Evolutionary conservation across 1,140 invertebrate genomes (phyloP), one percentile per base, ranked within the genome.

Genomic region (Drosophila willistoni): DNA sequence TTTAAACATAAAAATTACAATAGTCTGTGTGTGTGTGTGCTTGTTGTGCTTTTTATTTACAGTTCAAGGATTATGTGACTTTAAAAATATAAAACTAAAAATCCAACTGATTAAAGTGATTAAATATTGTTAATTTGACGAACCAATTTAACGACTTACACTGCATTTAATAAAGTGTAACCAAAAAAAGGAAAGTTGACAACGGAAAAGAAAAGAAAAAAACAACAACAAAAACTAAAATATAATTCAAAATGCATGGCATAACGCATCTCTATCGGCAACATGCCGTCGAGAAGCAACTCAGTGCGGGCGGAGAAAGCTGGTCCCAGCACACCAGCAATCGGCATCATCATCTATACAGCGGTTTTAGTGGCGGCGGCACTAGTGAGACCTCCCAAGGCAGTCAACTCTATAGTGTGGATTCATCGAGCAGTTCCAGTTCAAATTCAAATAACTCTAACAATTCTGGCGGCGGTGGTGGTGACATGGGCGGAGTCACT

Each of bases 201-300:
- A 9, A 39, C n/a, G 29, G 29, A 29, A 29, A 60, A 62, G 41
- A 34, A 33, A 54, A 36, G 3, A 36, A 34, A 33, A 54, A 36
- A 10, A 36, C 34, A 57, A 25, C 3, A 56, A 10, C 3, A 56
- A 10, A 57, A 22, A 19, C 67, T 69, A 29, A 29, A 29, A 7
- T 29, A 29, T 29, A 62, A 55, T 42, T 64, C 41, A 69, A 54
- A 72, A 92, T 92, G 91, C 91, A 92, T 65, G 91, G 91, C 54
- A 91, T 92, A 54, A 85, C 91, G 14, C 91, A 92, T 77, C 81
- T 92, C 55, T 91, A 90, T 76, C 86, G 91, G 44, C 91, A 92
- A 71, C 91, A 92, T 62, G 91, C 91, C 60, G 79, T 92, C n/a
- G 91, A 92, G 56, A 91, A 92, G 57, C 90, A 92, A 65, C 42